phyloP scores from a whole-genome alignment of 2,113 vertebrate species.

The Peromyscus leucopus region DNA sequence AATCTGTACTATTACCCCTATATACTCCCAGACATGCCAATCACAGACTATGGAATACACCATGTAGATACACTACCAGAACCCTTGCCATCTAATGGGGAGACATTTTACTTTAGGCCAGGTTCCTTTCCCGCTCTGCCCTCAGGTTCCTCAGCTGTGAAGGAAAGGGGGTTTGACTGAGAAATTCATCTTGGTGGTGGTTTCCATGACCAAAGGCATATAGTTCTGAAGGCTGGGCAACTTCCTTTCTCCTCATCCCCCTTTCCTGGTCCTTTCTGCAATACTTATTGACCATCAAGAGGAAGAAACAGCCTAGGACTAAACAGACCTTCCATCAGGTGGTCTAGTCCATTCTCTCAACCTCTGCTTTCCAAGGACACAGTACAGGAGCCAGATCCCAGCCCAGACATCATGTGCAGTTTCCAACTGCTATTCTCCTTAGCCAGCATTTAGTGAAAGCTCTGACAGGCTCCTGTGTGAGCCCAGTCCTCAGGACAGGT shows the following conservation, averaged over 20 bases:
- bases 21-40: neutral
- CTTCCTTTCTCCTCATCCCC: too few relatives aligned
- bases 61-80: fast-evolving
- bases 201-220: neutral
- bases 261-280: fast-evolving
- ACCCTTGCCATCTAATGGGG: neutral
- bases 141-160: neutral
- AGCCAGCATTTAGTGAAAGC: fast-evolving
- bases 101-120: neutral
- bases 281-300: neutral
- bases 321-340: neutral
- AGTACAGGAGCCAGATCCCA: neutral
- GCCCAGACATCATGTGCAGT: fast-evolving
- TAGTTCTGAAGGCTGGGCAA: neutral
- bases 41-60: neutral
- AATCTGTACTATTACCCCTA: too few relatives aligned
- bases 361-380: neutral
- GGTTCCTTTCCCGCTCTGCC: neutral
- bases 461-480: too few relatives aligned
- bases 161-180: neutral
- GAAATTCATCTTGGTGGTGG: neutral
- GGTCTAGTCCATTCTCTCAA: neutral
- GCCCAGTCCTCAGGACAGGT: neutral
- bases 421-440: too few relatives aligned
- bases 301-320: neutral